A percentile compares a stretch with the other conserved stretches of the same genome.
Conservation (phyloP, 2,113 vertebrate genomes). For the Mystacornis crossleyi region DNA sequence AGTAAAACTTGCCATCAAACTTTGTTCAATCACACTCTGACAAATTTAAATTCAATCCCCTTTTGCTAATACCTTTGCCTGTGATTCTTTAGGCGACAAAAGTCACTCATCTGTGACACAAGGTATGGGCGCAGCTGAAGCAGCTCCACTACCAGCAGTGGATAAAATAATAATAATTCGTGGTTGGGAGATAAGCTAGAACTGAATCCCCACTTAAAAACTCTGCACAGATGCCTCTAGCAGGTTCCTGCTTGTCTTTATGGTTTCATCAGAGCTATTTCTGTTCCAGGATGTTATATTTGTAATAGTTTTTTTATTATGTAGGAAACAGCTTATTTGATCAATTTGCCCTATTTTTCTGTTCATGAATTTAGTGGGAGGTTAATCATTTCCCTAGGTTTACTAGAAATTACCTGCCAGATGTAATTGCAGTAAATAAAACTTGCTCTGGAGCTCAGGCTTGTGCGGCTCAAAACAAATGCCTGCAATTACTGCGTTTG, state of each 20-base stretch:
- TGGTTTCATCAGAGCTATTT: not conserved
- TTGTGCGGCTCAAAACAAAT: not conserved
- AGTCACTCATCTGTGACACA: not conserved
- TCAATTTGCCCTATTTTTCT: constrained; percentile 44
- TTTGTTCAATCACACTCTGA: not conserved
- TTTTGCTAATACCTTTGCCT: not conserved
- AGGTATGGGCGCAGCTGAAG: fast-evolving
- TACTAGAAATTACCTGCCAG: constrained; percentile 58
- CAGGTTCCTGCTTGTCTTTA: not conserved
- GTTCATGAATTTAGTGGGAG: constrained; percentile 1
- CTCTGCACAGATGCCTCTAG: not conserved
- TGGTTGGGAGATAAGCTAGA: not conserved
- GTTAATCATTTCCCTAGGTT: constrained; percentile 22
- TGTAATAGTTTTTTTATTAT: not conserved
- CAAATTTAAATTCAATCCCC: not conserved
- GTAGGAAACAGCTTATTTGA: constrained; percentile 49
- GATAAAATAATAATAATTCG: not conserved
- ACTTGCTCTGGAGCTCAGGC: constrained; percentile 9
- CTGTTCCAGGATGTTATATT: not conserved
- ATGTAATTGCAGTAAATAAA: constrained; percentile 59
- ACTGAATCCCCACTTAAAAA: not conserved
- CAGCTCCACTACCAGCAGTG: not conserved
- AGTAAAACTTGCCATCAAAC: not conserved
- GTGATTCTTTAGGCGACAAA: not conserved
- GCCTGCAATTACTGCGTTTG: not conserved